Percentiles rank a stretch among this genome's conserved stretches.
Evolutionary conservation across 2,113 vertebrate genomes (phyloP).

Genomic region (Urocitellus parryii): DNA sequence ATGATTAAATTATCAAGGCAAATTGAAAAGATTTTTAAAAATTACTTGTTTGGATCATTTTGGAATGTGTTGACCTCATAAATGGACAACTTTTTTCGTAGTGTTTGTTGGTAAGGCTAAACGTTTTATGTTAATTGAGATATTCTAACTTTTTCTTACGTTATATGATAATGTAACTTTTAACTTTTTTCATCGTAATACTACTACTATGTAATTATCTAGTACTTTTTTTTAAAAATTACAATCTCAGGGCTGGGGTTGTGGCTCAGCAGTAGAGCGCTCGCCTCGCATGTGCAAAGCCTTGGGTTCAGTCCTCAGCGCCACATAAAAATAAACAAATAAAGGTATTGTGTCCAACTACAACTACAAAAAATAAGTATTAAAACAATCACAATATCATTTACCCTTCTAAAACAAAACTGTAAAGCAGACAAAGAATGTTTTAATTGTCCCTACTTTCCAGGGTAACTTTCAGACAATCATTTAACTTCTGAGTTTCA

Average conservation of each 20-base stretch:
- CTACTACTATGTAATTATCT: background rate
- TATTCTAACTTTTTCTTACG: constrained; percentile 50
- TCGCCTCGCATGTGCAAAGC: too few relatives aligned
- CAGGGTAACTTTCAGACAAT: background rate
- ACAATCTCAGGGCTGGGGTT: too few relatives aligned
- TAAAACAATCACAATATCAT: background rate
- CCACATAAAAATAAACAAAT: too few relatives aligned
- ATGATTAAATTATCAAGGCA: constrained; percentile 33
- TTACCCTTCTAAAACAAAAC: background rate
- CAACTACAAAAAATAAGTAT: too few relatives aligned
- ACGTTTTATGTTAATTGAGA: background rate
- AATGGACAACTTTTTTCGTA: constrained; percentile 47
- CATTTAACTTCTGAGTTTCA: constrained; percentile 31
- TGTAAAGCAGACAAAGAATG: background rate
- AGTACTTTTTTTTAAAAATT: background rate
- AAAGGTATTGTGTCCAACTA: too few relatives aligned
- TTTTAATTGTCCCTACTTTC: constrained; percentile 20
- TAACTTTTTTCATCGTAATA: background rate
- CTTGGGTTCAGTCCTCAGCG: too few relatives aligned
- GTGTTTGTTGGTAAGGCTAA: constrained; percentile 22
- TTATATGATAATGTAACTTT: background rate
- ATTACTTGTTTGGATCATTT: constrained; percentile 57
- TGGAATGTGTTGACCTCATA: constrained; percentile 47
- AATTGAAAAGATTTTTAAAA: constrained; percentile 62
- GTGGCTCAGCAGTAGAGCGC: too few relatives aligned